Conservation (phyloP, 2,797 vertebrate genomes). For the Poecilia gillii region DNA sequence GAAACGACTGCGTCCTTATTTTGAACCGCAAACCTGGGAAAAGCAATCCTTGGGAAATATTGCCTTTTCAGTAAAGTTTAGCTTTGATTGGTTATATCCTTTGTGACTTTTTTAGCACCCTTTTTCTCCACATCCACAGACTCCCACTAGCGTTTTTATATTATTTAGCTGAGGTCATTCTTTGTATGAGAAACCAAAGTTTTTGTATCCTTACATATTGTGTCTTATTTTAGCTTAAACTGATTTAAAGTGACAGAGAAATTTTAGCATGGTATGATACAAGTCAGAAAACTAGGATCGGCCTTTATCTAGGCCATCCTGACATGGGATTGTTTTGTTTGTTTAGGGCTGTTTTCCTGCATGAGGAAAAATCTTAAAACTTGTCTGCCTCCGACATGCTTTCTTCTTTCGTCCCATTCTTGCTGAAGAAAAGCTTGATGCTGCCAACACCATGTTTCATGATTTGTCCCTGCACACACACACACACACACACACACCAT, state of each 20-base stretch:
- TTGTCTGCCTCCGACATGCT: not conserved
- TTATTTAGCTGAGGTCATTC: not conserved
- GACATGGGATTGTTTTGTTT: not conserved
- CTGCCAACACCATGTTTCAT: not conserved
- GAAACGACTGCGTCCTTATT: conserved; percentile 23
- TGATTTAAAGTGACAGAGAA: not conserved
- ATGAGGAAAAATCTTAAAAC: not conserved
- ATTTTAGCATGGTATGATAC: not conserved
- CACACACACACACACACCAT: not conserved
- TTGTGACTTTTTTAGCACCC: not conserved
- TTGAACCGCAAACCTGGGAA: conserved; percentile 22
- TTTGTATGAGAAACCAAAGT: not conserved
- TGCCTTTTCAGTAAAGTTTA: not conserved
- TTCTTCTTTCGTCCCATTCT: not conserved
- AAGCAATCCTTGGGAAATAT: conserved; percentile 16
- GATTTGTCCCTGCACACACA: not conserved
- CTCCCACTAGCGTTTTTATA: not conserved
- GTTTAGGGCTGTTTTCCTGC: not conserved
- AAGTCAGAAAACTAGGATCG: not conserved
- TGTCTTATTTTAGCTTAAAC: not conserved
- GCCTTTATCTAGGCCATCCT: not conserved
- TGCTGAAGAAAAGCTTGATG: not conserved
- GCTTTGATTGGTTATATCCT: not conserved
- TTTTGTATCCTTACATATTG: not conserved
- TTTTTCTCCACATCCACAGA: not conserved